phyloP scores from a whole-genome alignment of 2,888 invertebrate genomes.

The Sussaba pulchella region DNA sequence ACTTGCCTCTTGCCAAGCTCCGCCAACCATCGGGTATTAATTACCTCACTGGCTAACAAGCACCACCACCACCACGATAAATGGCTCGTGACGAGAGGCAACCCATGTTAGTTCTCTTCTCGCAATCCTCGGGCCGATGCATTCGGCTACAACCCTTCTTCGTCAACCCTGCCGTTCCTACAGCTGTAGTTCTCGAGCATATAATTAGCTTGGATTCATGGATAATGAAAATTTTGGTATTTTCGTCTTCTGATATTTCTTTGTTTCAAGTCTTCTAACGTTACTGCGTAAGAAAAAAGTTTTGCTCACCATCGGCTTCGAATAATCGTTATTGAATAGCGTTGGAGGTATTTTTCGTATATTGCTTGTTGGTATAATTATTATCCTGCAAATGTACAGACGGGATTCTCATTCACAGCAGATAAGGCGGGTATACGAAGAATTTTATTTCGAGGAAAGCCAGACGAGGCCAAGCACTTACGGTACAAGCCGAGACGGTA shows the following conservation, averaged over 20 bases:
- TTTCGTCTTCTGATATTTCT: neutral
- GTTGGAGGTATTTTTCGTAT: neutral
- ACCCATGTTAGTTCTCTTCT: constrained; percentile 26
- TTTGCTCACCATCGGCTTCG: neutral
- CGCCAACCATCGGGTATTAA: constrained; percentile 71
- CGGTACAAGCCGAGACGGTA: constrained; percentile 57
- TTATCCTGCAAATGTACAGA: neutral
- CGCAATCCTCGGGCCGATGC: constrained; percentile 19
- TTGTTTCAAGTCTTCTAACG: neutral
- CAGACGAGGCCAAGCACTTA: constrained; percentile 59
- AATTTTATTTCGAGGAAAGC: constrained; percentile 64
- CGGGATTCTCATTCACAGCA: constrained; percentile 46
- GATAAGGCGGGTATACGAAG: constrained; percentile 33
- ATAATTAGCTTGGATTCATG: constrained; percentile 4
- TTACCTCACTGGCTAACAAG: constrained; percentile 75
- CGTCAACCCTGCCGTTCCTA: neutral
- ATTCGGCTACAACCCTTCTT: constrained; percentile 18
- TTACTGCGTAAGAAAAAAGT: no score
- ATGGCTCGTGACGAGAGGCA: constrained; percentile 73
- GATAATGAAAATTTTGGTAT: neutral
- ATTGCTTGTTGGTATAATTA: neutral
- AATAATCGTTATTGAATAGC: neutral
- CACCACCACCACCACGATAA: constrained; percentile 66
- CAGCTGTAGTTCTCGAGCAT: neutral
- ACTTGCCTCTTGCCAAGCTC: constrained; percentile 55